A percentile compares a stretch with the other conserved stretches of the same genome.
Conservation (phyloP, 2,888 invertebrate species). For the Paralinhomoeus sp. region DNA sequence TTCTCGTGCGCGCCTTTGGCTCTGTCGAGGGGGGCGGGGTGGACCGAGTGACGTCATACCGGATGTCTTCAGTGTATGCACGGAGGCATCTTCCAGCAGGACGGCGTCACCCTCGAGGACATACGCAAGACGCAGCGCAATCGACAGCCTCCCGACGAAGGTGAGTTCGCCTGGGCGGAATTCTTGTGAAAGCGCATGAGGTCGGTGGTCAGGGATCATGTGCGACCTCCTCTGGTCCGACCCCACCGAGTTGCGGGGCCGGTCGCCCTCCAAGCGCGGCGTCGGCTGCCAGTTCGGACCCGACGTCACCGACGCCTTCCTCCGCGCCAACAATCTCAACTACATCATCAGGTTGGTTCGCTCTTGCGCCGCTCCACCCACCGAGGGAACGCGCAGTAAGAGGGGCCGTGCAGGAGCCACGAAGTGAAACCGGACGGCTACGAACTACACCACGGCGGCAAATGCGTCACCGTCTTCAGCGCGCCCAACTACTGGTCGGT, state of each 20-base stretch:
- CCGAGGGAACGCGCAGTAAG: too few species aligned
- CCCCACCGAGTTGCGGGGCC: constrained; percentile 66
- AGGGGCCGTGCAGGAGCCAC: constrained; percentile 57
- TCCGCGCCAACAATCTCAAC: constrained; percentile 58
- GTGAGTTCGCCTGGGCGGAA: too few species aligned
- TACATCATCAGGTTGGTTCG: constrained; percentile 46
- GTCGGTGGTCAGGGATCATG: constrained; percentile 74
- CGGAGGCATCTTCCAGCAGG: constrained; percentile 82
- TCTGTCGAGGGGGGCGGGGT: too few species aligned
- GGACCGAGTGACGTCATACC: too few species aligned
- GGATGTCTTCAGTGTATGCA: constrained; percentile 55
- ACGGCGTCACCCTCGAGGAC: constrained; percentile 74
- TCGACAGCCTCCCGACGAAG: constrained; percentile 87
- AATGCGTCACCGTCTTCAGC: constrained; percentile 94
- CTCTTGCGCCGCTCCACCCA: too few species aligned
- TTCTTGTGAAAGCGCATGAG: too few species aligned
- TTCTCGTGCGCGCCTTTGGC: constrained; percentile 44
- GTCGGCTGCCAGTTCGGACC: constrained; percentile 97
- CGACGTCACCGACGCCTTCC: constrained; percentile 70
- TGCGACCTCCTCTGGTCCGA: constrained; percentile 97
- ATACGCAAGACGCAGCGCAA: constrained; percentile 68
- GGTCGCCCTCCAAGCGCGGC: constrained; percentile 80
- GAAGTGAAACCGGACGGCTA: constrained; percentile 92
- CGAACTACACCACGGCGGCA: constrained; percentile 74
- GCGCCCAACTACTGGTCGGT: constrained; percentile 94